A percentile compares a stretch with the other conserved stretches of the same genome.
phyloP scores from a whole-genome alignment of 2,888 invertebrate genomes.

The Shargacucullia verbasci region DNA sequence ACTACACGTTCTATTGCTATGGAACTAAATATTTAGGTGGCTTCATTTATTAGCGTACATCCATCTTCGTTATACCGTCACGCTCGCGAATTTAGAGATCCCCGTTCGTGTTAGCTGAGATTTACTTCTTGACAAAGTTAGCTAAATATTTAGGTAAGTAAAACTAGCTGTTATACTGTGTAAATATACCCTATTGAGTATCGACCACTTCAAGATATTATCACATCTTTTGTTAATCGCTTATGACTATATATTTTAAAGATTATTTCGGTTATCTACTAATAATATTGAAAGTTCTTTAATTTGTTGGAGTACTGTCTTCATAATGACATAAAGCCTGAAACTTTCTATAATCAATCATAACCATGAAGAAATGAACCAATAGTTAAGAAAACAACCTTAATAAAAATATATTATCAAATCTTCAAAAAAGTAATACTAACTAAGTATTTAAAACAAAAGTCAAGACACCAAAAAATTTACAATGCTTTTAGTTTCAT shows the following conservation, averaged over 20 bases:
- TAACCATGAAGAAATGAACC: too few relatives aligned
- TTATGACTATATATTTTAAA: too few relatives aligned
- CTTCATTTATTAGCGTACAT: neutral
- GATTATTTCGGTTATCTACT: too few relatives aligned
- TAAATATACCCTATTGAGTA: too few relatives aligned
- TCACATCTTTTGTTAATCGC: too few relatives aligned
- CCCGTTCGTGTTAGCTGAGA: too few relatives aligned
- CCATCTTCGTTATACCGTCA: constrained; percentile 7
- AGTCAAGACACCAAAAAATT: constrained; percentile 7
- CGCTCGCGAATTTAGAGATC: neutral
- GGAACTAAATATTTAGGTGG: constrained; percentile 4
- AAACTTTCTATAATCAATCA: neutral
- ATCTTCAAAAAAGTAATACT: constrained; percentile 10
- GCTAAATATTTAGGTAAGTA: too few relatives aligned
- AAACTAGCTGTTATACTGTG: too few relatives aligned
- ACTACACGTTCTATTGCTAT: constrained; percentile 7
- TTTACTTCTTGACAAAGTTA: too few relatives aligned
- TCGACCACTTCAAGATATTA: too few relatives aligned
- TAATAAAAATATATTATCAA: constrained; percentile 13
- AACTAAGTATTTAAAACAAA: constrained; percentile 4
- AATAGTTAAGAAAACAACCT: neutral
- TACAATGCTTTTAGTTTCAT: constrained; percentile 46
- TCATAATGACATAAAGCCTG: neutral
- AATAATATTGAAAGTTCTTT: too few relatives aligned
- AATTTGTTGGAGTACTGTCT: too few relatives aligned